Evolutionary conservation across 2,113 vertebrate genomes (phyloP).

Genomic region (Malurus elegans): DNA sequence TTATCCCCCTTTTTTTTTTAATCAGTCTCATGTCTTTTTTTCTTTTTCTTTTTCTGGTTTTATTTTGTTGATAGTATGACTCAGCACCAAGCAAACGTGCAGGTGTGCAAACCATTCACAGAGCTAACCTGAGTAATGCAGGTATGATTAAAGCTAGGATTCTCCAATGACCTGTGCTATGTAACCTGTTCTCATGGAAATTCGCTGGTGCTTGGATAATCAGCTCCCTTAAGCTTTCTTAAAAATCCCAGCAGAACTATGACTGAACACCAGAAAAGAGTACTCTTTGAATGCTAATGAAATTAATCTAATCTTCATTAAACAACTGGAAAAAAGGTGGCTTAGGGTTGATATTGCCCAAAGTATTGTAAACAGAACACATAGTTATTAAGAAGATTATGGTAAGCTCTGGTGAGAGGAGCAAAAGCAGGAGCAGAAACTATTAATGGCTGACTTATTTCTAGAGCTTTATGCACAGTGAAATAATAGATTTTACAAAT

Average conservation of each 20-base stretch:
- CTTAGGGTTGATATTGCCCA: background rate
- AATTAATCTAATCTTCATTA: constrained; percentile 31
- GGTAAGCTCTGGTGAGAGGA: background rate
- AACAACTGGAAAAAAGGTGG: background rate
- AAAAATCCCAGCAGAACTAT: background rate
- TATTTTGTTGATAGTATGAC: background rate
- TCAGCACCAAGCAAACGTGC: background rate
- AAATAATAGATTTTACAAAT: background rate
- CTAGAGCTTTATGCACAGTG: background rate
- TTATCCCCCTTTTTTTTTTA: background rate
- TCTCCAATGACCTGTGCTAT: background rate
- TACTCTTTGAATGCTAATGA: constrained; percentile 2
- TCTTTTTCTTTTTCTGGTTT: background rate
- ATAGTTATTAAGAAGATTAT: constrained; percentile 39
- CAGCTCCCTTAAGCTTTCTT: background rate
- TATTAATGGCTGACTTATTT: background rate
- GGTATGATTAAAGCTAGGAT: background rate
- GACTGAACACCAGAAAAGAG: background rate
- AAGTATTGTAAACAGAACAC: constrained; percentile 29
- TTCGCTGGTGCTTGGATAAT: background rate
- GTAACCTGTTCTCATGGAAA: background rate
- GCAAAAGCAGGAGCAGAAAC: background rate
- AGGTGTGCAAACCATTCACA: background rate
- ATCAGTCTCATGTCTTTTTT: accelerated
- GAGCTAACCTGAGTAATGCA: background rate